Evolutionary conservation across 2,888 invertebrate species (phyloP).

Genomic region (Drosophila kuntzei): DNA sequence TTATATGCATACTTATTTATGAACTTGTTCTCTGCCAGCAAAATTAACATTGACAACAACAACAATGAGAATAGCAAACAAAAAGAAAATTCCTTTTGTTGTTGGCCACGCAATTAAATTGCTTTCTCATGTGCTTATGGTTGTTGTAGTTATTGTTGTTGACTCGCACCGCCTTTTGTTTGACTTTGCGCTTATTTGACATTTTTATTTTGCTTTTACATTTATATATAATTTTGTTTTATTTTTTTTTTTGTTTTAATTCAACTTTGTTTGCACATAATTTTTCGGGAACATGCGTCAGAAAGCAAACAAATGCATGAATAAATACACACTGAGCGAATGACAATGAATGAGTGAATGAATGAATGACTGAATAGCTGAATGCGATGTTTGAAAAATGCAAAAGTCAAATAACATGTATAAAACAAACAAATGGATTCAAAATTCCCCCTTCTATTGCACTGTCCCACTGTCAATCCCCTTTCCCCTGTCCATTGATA

Average conservation of each 20-base stretch:
- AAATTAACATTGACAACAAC: constrained; percentile 75
- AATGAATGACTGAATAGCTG: constrained; percentile 34
- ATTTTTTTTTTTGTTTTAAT: constrained; percentile 60
- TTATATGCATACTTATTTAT: constrained; percentile 74
- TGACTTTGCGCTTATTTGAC: constrained; percentile 80
- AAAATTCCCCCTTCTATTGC: background rate
- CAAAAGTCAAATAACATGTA: constrained; percentile 68
- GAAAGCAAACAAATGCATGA: constrained; percentile 79
- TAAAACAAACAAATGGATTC: constrained; percentile 20
- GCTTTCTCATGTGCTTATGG: constrained; percentile 50
- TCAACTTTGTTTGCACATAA: constrained; percentile 77
- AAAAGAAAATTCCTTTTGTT: constrained; percentile 53
- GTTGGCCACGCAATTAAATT: constrained; percentile 74
- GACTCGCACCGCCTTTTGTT: constrained; percentile 63
- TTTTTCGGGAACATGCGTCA: constrained; percentile 79
- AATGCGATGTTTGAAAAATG: constrained; percentile 64
- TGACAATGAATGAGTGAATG: constrained; percentile 64
- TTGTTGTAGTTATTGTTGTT: constrained; percentile 22
- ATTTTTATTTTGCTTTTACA: constrained; percentile 64
- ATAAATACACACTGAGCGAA: constrained; percentile 67
- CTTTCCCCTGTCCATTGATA: constrained; percentile 7
- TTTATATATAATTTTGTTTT: constrained; percentile 10
- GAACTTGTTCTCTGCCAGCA: constrained; percentile 70
- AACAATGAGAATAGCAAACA: constrained; percentile 33
- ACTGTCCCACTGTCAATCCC: constrained; percentile 8